Evolutionary conservation across 2,797 vertebrate genomes (phyloP).

Genomic region (Danio choprae): DNA sequence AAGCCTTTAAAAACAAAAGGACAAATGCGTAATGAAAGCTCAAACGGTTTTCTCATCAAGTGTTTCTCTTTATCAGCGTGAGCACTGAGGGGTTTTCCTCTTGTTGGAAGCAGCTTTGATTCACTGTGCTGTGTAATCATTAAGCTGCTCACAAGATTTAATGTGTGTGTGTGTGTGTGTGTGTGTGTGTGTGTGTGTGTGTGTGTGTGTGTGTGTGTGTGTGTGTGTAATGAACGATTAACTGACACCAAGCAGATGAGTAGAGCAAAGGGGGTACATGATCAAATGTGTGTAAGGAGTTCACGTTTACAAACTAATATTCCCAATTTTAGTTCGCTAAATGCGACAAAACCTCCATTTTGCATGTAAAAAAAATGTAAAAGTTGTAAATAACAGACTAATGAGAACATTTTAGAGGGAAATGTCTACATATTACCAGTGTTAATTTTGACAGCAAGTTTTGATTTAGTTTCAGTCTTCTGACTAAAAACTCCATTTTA

Average conservation of each 20-base stretch:
- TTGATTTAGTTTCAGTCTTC: too few species aligned
- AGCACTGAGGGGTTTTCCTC: background rate
- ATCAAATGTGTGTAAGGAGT: conserved; percentile 2
- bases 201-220: background rate
- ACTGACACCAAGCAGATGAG: conserved; percentile 23
- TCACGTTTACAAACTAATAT: background rate
- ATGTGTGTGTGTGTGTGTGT: conserved; percentile 9
- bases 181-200: conserved; percentile 28
- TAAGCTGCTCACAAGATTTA: conserved; percentile 41
- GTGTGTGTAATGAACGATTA: conserved; percentile 41
- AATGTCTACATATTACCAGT: too few species aligned
- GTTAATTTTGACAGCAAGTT: too few species aligned
- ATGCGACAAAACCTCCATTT: background rate
- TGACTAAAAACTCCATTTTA: too few species aligned
- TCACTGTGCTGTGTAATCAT: conserved; percentile 36
- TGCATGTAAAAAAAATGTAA: too few species aligned
- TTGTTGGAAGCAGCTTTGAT: conserved; percentile 34
- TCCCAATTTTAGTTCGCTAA: background rate
- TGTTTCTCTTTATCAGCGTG: background rate
- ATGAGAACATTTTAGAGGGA: too few species aligned
- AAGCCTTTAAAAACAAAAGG: background rate
- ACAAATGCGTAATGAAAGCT: background rate
- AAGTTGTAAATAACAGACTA: too few species aligned
- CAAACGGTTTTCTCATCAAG: conserved; percentile 17
- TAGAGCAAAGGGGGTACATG: conserved; percentile 17